Evolutionary conservation across 2,797 vertebrate genomes (phyloP).

Genomic region (Botia kubotai): DNA sequence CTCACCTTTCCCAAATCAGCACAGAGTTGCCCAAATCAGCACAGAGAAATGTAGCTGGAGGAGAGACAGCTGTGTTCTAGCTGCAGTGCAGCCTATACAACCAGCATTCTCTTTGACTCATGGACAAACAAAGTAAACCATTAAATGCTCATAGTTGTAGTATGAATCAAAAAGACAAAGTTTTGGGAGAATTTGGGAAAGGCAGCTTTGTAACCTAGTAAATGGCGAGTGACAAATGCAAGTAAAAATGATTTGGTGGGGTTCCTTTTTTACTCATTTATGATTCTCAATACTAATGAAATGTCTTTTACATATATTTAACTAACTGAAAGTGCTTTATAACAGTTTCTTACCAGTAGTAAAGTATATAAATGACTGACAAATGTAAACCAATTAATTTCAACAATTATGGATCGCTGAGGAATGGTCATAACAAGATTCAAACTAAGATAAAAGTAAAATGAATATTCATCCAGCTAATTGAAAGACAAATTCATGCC

Average conservation of each 20-base stretch:
- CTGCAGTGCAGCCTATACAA: conserved; percentile 7
- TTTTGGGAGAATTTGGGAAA: neutral
- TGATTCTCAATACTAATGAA: neutral
- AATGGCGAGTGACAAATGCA: neutral
- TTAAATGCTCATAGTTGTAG: neutral
- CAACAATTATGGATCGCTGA: too few species aligned
- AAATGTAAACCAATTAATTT: too few species aligned
- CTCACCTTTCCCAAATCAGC: conserved; percentile 42
- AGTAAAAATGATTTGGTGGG: conserved; percentile 5
- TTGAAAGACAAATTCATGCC: neutral
- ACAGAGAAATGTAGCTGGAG: conserved; percentile 37
- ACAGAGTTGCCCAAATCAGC: conserved; percentile 19
- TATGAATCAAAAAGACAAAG: neutral
- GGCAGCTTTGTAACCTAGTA: neutral
- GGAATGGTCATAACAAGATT: too few species aligned
- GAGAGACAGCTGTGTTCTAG: conserved; percentile 39
- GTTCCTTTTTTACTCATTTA: too few species aligned
- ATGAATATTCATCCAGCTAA: neutral
- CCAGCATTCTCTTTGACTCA: neutral
- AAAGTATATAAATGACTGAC: too few species aligned
- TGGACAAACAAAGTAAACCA: conserved; percentile 3
- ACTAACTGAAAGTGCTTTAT: neutral
- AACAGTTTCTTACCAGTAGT: neutral
- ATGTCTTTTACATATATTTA: neutral
- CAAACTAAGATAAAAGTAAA: too few species aligned